Evolutionary conservation across 2,888 invertebrate species (phyloP).

Genomic region (Napeogenes sylphis): DNA sequence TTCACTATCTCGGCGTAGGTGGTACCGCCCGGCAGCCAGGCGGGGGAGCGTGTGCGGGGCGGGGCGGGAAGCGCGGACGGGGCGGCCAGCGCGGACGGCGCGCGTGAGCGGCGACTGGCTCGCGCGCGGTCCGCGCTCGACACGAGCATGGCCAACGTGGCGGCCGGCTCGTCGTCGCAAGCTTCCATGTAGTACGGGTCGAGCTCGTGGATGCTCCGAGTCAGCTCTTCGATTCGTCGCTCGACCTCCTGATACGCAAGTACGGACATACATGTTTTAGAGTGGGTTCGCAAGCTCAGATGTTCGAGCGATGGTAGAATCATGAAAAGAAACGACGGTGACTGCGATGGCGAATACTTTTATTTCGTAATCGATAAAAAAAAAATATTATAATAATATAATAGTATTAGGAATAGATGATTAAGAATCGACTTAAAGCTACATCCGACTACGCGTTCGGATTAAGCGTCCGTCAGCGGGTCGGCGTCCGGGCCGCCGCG

Average conservation of each 20-base stretch:
- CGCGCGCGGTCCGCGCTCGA: slow-evolving; percentile 51
- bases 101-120: slow-evolving; percentile 64
- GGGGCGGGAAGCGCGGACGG: slow-evolving; percentile 63
- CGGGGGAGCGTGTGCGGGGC: slow-evolving; percentile 81
- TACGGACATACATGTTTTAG: slow-evolving; percentile 74
- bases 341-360: slow-evolving; percentile 62
- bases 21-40: slow-evolving; percentile 85
- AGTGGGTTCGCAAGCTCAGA: slow-evolving; percentile 52
- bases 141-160: slow-evolving; percentile 64
- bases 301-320: slow-evolving; percentile 40
- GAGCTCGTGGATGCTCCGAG: slow-evolving; percentile 83
- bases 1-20: slow-evolving; percentile 89
- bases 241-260: slow-evolving; percentile 83
- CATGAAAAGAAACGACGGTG: slow-evolving; percentile 64
- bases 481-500: slow-evolving; percentile 91
- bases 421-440: slow-evolving; percentile 56
- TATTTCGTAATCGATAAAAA: slow-evolving; percentile 60
- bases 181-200: slow-evolving; percentile 84
- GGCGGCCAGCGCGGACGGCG: slow-evolving; percentile 78
- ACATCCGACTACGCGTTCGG: slow-evolving; percentile 39
- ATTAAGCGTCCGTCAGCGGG: slow-evolving; percentile 82
- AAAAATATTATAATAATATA: slow-evolving; percentile 35
- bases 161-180: slow-evolving; percentile 83
- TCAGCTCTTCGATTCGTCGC: slow-evolving; percentile 84
- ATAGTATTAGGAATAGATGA: slow-evolving; percentile 55